Evolutionary conservation across 2,888 invertebrate species (phyloP), one percentile per base, ranked within the genome.

Genomic region (Spisula solida): DNA sequence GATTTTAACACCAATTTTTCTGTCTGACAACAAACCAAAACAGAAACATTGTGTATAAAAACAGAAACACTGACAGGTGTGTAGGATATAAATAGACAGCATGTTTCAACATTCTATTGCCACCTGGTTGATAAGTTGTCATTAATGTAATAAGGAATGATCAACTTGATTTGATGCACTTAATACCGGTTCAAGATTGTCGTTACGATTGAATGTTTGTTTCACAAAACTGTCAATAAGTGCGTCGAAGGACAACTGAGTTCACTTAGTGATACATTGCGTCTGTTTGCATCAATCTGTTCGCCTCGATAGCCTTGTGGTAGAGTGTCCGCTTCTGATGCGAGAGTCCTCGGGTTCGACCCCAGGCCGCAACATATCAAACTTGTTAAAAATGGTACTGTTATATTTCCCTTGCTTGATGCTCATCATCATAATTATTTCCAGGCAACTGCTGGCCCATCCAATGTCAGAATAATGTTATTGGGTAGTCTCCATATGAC

Each of bases 101-200:
- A 12, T 66, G n/a, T 66, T 66, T 25, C 20, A 8, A 66, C 25
- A 25, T 66, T 66, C n/a, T 66, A n/a, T 66, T 66, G n/a, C n/a
- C n/a, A 66, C 60, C 25, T 25, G 60, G 10, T 20, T 66, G 60
- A 10, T 66, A 66, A 66, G 25, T 25, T 66, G n/a, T 25, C 60
- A 12, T 66, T 25, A 66, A 66, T 66, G n/a, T n/a, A 51, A 25
- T 66, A n/a, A 66, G n/a, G 60, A 66, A 66, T 66, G 25, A 66
- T 66, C n/a, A 66, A 25, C 60, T 66, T 25, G 25, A 25, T 66
- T 66, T 25, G 6, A 25, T 41, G 25, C 60, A 41, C 41, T 41
- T 66, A 25, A 4, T 10, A 8, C 51, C 51, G 12, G 14, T 51
- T 51, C 51, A 51, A 51, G 1, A 51, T 51, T 51, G 16, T 51